phyloP scores from a whole-genome alignment of 2,797 vertebrate genomes.

The Rousettus madagascariensis region DNA sequence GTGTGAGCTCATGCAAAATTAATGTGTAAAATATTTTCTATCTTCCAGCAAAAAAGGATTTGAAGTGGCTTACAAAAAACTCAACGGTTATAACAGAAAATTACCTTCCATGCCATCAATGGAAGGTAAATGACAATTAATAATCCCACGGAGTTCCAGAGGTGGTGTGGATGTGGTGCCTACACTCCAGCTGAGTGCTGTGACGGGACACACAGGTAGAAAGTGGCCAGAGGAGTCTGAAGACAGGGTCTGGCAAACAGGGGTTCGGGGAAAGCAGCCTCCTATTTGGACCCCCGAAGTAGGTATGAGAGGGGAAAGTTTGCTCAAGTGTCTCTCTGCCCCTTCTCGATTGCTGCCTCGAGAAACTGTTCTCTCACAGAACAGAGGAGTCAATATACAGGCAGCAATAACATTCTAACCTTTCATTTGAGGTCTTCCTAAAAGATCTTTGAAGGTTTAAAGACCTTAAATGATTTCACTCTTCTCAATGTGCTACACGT shows the following conservation, averaged over 20 bases:
- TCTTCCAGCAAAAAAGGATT: not conserved
- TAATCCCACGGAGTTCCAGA: fast-evolving
- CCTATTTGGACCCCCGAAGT: not conserved
- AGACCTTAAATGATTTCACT: not conserved
- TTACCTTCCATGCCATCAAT: not conserved
- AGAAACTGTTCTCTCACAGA: not conserved
- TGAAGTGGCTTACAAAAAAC: not conserved
- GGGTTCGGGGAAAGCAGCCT: not conserved
- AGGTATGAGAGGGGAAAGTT: not conserved
- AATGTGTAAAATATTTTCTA: not conserved
- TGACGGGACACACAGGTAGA: not conserved
- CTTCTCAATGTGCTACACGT: not conserved
- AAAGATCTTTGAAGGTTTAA: not conserved
- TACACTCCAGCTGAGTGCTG: fast-evolving
- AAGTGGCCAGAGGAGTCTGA: not conserved
- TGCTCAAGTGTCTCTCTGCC: not conserved
- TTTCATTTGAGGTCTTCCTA: not conserved
- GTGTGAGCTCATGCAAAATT: not conserved
- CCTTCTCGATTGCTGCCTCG: not conserved
- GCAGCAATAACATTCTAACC: not conserved
- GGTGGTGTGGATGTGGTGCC: too few relatives aligned
- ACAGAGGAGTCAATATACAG: not conserved
- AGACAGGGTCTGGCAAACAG: not conserved
- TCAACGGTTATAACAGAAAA: not conserved
- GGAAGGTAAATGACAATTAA: not conserved